These are phyloP conservation scores for Harpegnathos saltator DNA, from an alignment of 1,140 invertebrate genomes.

Conservation along the genomic window DNA sequence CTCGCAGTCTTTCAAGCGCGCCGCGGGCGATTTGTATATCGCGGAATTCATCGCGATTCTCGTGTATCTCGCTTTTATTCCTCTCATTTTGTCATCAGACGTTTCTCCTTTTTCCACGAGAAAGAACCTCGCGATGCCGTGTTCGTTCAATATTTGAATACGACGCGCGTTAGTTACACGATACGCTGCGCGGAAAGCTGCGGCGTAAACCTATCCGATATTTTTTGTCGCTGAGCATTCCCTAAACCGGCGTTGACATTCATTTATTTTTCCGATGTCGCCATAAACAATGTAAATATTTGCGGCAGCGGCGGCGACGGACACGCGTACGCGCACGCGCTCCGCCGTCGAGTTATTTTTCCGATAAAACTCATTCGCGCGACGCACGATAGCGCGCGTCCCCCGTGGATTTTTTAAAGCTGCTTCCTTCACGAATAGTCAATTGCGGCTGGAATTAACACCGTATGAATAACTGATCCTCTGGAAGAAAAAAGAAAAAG, in stretches of 20 bases:
- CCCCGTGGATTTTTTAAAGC: not conserved
- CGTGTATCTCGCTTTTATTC: too few species aligned
- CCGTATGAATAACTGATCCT: too few species aligned
- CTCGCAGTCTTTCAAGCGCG: too few species aligned
- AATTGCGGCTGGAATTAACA: too few species aligned
- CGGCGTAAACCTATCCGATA: constrained; percentile 7
- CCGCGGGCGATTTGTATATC: too few species aligned
- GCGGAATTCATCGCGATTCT: too few species aligned
- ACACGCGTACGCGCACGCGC: too few species aligned
- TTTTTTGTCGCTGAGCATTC: constrained; percentile 19
- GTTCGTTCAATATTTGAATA: constrained; percentile 19
- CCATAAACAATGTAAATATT: constrained; percentile 43
- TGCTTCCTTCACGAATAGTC: too few species aligned
- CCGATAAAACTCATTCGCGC: constrained; percentile 24
- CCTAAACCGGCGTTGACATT: constrained; percentile 17
- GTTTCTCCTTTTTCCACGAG: too few species aligned
- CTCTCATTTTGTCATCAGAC: too few species aligned
- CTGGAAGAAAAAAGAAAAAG: too few species aligned
- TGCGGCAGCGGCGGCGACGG: not conserved
- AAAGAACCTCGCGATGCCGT: not conserved
- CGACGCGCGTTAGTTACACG: not conserved
- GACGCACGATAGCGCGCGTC: not conserved
- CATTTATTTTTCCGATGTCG: constrained; percentile 21
- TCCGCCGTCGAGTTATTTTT: constrained; percentile 25
- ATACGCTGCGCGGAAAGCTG: not conserved